Evolutionary conservation across 2,888 invertebrate species (phyloP).

Genomic region (Spilarctia lutea): DNA sequence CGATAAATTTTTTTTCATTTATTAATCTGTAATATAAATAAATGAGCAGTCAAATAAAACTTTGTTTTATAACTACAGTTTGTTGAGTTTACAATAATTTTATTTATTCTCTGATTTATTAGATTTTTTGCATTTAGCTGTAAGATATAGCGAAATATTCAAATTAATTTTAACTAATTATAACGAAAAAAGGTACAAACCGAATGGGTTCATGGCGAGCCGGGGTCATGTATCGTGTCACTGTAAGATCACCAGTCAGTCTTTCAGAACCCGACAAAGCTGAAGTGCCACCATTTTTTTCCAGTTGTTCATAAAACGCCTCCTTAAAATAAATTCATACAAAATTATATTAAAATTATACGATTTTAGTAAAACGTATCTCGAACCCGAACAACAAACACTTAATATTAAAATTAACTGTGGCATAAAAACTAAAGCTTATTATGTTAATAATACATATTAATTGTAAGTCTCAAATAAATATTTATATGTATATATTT

Average conservation of each 20-base stretch:
- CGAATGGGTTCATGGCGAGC: conserved; percentile 75
- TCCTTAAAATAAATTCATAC: conserved; percentile 86
- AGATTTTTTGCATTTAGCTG: neutral
- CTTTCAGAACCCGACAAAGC: conserved; percentile 85
- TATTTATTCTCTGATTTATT: neutral
- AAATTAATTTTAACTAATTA: neutral
- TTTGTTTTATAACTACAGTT: too few species aligned
- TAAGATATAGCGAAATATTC: too few species aligned
- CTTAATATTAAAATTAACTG: neutral
- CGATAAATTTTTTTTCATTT: conserved; percentile 7
- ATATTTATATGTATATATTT: neutral
- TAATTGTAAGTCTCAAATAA: too few species aligned
- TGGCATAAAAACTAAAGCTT: neutral
- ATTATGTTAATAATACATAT: too few species aligned
- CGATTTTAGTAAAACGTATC: neutral
- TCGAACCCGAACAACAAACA: neutral
- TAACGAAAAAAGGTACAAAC: conserved; percentile 46
- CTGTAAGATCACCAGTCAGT: conserved; percentile 68
- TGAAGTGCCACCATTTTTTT: conserved; percentile 89
- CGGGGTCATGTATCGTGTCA: conserved; percentile 71
- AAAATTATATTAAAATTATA: neutral
- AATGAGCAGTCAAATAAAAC: neutral
- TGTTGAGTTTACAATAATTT: too few species aligned
- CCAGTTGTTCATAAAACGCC: conserved; percentile 96
- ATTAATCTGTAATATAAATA: neutral